These are phyloP conservation scores for Procambarus virginalis DNA, from an alignment of 1,140 invertebrate species.

Conservation along the genomic window DNA sequence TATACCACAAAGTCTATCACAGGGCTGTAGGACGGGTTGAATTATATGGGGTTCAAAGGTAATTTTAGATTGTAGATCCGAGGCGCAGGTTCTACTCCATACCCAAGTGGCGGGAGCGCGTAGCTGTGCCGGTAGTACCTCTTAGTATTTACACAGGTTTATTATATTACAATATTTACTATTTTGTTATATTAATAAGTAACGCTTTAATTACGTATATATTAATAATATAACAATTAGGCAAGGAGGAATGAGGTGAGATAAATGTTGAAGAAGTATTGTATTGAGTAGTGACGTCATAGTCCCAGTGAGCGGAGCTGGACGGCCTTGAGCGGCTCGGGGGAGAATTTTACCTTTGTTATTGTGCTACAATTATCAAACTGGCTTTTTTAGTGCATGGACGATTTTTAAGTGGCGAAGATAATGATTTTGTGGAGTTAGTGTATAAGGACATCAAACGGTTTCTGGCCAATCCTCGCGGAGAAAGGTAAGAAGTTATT, in stretches of 20 bases:
- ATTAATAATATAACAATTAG: background rate
- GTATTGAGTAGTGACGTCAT: conserved; percentile 41
- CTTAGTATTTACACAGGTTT: no score
- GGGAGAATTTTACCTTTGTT: background rate
- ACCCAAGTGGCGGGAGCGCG: no score
- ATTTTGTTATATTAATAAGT: no score
- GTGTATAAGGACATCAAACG: conserved; percentile 38
- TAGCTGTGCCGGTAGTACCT: no score
- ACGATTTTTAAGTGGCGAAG: conserved; percentile 27
- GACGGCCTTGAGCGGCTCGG: conserved; percentile 24
- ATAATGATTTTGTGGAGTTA: conserved; percentile 48
- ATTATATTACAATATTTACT: no score
- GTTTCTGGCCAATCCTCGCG: conserved; percentile 41
- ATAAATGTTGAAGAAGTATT: conserved; percentile 15
- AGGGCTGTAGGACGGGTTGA: no score
- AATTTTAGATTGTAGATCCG: no score
- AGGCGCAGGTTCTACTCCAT: no score
- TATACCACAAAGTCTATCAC: no score
- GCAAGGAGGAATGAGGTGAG: background rate
- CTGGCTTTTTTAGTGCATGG: conserved; percentile 37
- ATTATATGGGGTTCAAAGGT: no score
- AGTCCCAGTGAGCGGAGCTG: background rate
- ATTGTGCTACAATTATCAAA: conserved; percentile 11
- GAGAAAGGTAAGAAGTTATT: conserved; percentile 37
- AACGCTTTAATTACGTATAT: background rate